phyloP scores from a whole-genome alignment of 2,113 vertebrate genomes.

The Caranx ignobilis region DNA sequence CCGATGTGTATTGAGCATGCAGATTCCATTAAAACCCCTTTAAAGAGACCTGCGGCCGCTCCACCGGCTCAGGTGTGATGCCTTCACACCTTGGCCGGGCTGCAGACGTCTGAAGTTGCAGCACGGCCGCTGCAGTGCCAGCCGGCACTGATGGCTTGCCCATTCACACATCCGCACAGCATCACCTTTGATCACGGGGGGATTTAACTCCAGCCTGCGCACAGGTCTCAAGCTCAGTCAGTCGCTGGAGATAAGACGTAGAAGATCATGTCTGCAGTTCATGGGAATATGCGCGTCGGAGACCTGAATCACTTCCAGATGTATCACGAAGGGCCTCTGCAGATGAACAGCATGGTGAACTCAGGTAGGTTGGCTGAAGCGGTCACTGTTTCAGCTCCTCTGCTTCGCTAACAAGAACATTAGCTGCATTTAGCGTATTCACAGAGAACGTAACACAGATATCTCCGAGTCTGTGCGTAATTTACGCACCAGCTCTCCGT shows the following conservation, averaged over 20 bases:
- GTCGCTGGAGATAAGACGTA: constrained; percentile 1
- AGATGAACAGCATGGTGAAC: constrained; percentile 58
- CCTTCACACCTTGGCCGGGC: constrained; percentile 77
- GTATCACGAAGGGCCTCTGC: constrained; percentile 67
- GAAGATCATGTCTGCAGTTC: constrained; percentile 76
- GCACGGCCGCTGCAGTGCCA: constrained; percentile 71
- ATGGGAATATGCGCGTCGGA: constrained; percentile 68
- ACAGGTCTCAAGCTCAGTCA: constrained; percentile 34
- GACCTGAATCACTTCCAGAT: constrained; percentile 74
- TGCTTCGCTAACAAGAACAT: neutral
- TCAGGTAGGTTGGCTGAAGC: constrained; percentile 68
- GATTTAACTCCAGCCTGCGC: constrained; percentile 66
- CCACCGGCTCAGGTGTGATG: constrained; percentile 66
- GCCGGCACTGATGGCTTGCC: constrained; percentile 68
- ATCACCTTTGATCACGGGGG: constrained; percentile 80
- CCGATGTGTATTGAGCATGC: constrained; percentile 83
- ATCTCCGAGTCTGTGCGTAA: constrained; percentile 1
- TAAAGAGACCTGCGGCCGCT: constrained; percentile 56
- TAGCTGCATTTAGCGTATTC: neutral
- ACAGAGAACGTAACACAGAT: too few relatives aligned
- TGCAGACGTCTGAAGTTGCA: constrained; percentile 78
- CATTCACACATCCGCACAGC: constrained; percentile 76
- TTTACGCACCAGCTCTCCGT: constrained; percentile 31
- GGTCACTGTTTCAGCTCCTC: neutral
- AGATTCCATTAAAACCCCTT: constrained; percentile 79